phyloP scores from a whole-genome alignment of 1,140 invertebrate species.

The Calephelis nemesis region DNA sequence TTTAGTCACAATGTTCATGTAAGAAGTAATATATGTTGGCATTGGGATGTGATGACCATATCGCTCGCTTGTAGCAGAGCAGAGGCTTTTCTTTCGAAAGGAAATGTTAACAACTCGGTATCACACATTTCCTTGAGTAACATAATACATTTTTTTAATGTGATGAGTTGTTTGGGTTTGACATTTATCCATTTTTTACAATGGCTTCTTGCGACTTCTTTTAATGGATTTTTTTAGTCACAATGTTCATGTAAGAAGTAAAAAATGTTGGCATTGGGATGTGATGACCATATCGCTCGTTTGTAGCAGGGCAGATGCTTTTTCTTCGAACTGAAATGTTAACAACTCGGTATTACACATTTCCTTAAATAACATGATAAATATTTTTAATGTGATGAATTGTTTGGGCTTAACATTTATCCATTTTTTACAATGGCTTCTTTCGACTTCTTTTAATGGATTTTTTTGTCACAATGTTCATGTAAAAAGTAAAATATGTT shows the following conservation, averaged over 20 bases:
- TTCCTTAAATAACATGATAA: constrained; percentile 32
- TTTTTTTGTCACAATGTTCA: too few species aligned
- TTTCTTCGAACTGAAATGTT: constrained; percentile 24
- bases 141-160: constrained; percentile 11
- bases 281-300: too few species aligned
- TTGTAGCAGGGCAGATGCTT: neutral
- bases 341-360: constrained; percentile 30
- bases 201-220: too few species aligned
- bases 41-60: too few species aligned
- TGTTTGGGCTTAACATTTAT: neutral
- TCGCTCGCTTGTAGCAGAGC: too few species aligned
- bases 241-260: too few species aligned
- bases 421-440: neutral
- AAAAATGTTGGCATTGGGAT: too few species aligned
- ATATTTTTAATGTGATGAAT: constrained; percentile 7
- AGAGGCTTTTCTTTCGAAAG: constrained; percentile 18
- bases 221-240: too few species aligned
- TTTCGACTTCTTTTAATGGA: too few species aligned
- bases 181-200: neutral
- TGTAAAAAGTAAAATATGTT: too few species aligned
- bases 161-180: neutral
- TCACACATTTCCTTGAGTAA: constrained; percentile 36
- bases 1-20: too few species aligned
- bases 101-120: constrained; percentile 28
- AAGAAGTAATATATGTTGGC: too few species aligned